These are phyloP conservation scores for Spatula clypeata DNA, from an alignment of 2,797 vertebrate species.

Conservation along the genomic window DNA sequence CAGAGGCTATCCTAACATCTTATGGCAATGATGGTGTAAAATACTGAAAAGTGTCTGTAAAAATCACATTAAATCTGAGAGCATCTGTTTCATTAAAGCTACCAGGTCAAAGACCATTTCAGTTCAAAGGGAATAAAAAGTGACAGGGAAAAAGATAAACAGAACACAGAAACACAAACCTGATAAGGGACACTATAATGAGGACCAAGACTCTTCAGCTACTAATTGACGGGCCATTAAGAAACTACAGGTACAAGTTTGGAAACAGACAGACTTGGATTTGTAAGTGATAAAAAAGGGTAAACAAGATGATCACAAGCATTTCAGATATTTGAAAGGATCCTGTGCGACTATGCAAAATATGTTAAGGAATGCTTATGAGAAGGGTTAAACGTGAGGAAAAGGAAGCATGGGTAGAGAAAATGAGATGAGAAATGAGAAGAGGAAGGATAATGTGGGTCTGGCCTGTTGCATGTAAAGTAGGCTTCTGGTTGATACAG, in stretches of 20 bases:
- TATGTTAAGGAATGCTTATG: not conserved
- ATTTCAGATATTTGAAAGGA: not conserved
- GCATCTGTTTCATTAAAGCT: not conserved
- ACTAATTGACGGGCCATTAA: not conserved
- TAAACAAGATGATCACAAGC: not conserved
- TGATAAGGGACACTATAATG: not conserved
- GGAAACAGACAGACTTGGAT: not conserved
- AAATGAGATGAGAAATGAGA: not conserved
- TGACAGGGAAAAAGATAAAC: not conserved
- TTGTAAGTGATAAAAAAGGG: not conserved
- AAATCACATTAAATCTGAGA: not conserved
- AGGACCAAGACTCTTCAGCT: not conserved
- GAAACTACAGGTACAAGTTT: not conserved
- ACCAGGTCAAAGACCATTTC: not conserved
- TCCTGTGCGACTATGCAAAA: not conserved
- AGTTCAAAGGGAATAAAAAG: not conserved
- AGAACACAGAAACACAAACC: not conserved
- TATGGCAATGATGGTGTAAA: not conserved
- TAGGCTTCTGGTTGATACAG: accelerated
- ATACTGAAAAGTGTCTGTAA: not conserved
- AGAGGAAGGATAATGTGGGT: not conserved
- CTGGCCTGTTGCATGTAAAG: not conserved
- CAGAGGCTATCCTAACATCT: not conserved
- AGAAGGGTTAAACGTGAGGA: not conserved
- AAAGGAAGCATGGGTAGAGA: not conserved